Evolutionary conservation across 2,888 invertebrate genomes (phyloP).

Genomic region (Chromoteleia sp.): DNA sequence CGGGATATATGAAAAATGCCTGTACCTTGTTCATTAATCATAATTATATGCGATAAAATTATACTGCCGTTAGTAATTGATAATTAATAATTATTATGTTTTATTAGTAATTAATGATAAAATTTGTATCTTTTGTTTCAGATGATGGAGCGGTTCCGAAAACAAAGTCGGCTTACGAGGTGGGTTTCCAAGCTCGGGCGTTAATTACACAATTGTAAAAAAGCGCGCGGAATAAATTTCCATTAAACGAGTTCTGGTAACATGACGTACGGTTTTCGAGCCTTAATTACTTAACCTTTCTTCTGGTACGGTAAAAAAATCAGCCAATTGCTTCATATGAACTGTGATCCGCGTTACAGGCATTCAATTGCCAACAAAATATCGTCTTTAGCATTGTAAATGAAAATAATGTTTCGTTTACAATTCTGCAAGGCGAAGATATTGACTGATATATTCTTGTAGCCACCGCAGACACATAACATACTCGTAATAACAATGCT

Average conservation of each 20-base stretch:
- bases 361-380: slow-evolving; percentile 48
- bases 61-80: background rate
- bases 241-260: slow-evolving; percentile 16
- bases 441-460: slow-evolving; percentile 65
- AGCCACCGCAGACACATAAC: slow-evolving; percentile 77
- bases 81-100: background rate
- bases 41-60: background rate
- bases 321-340: slow-evolving; percentile 27
- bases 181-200: slow-evolving; percentile 23
- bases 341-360: slow-evolving; percentile 2
- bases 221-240: slow-evolving; percentile 27
- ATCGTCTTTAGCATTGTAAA: slow-evolving; percentile 50
- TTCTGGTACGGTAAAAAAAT: slow-evolving; percentile 9
- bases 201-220: slow-evolving; percentile 31
- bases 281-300: slow-evolving; percentile 37
- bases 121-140: slow-evolving; percentile 48
- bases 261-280: slow-evolving; percentile 14
- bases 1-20: slow-evolving; percentile 7
- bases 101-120: slow-evolving; percentile 14
- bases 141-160: slow-evolving; percentile 47
- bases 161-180: slow-evolving; percentile 54
- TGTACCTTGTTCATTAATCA: slow-evolving; percentile 24
- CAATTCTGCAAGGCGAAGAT: slow-evolving; percentile 63
- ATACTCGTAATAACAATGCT: slow-evolving; percentile 82
- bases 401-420: slow-evolving; percentile 57